Base-by-base conservation (phyloP, 1,140 invertebrate genomes). In the Hyles vespertilio region DNA sequence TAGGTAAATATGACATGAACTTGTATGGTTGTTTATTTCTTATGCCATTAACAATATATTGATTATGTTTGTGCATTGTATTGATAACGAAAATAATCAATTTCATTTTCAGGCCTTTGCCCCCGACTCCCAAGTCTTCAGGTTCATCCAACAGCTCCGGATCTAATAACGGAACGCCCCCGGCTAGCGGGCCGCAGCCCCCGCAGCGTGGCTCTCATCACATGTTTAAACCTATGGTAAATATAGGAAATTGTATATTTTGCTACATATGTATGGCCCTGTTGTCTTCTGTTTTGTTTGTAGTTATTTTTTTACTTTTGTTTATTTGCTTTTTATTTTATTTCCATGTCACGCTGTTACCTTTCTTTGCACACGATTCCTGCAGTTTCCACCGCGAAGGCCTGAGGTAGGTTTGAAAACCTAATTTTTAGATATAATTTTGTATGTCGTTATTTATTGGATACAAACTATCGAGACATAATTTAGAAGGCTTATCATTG, bases 71-170 rank as follows among this genome's bases (percentile, higher is more conserved):
- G 22, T 22, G 22, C 22, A 22, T 22, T 22, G 2, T 22, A 22
- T 22, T 22, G 22, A 22, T 22, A 22, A 22, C 22, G 22, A 22
- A 22, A 22, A 22, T 22, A 22, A 22, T 22, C 22, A 22, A 22
- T 22, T 22, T 22, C 8, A 8, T 56, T 3, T 57, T 1, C 67
- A 89, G 96, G 70, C 96, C 96, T 56, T 91, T 97, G 68, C 97
- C 97, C 49, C 96, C 96, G 12, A 96, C 96, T 59, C 96, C 96
- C 10, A 91, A 93, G 63, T 88, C 69, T 87, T 95, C 82, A 89
- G 94, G 81, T 80, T 92, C 70, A 61, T 92, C 75, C 68, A 92
- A 85, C 89, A 91, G 76, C 89, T 89, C 89, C 34, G 87, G 87
- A 53, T 89, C 89, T 51, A 89, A 89, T 71, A 89, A 89, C 58